Evolutionary conservation across 2,113 vertebrate species (phyloP).

Genomic region (Trachemys scripta): DNA sequence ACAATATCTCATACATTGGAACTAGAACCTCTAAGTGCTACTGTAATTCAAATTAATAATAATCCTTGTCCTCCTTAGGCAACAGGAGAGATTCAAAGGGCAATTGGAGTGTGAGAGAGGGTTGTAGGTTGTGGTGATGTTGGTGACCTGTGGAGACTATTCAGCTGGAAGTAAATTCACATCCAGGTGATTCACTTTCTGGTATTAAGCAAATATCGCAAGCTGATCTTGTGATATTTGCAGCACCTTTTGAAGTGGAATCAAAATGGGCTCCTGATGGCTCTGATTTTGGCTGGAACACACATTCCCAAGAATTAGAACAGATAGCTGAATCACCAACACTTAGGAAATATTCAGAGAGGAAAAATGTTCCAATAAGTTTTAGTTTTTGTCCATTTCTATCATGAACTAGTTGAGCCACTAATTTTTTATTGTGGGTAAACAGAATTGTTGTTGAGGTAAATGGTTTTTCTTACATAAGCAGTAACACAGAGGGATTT

Average conservation of each 20-base stretch:
- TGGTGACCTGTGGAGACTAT: constrained; percentile 20
- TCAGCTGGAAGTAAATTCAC: neutral
- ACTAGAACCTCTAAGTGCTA: neutral
- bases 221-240: neutral
- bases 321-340: neutral
- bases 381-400: neutral
- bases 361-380: neutral
- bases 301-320: neutral
- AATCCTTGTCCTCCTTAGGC: neutral
- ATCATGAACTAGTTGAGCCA: neutral
- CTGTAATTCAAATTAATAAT: neutral
- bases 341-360: neutral
- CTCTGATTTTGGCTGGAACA: constrained; percentile 15
- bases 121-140: too few species aligned
- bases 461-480: neutral
- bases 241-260: neutral
- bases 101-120: neutral
- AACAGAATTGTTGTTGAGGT: neutral
- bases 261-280: neutral
- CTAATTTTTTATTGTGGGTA: neutral
- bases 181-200: too few species aligned
- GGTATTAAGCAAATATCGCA: neutral
- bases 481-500: neutral
- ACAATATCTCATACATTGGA: neutral
- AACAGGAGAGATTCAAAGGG: neutral